These are phyloP conservation scores for Acleris cristana DNA, from an alignment of 2,888 invertebrate genomes.

Conservation along the genomic window DNA sequence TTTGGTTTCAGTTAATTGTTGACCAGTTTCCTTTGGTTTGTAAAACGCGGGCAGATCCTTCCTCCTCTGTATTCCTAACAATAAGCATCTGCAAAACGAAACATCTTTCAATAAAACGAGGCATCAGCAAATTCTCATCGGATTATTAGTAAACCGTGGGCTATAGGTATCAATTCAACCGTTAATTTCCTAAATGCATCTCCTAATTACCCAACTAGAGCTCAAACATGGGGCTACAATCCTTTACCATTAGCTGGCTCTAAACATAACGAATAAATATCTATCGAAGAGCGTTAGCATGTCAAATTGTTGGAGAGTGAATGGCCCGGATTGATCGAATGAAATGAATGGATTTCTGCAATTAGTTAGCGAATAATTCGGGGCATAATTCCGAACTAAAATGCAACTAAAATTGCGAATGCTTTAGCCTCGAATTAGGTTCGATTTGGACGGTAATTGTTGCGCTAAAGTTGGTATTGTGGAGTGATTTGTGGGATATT, in stretches of 20 bases:
- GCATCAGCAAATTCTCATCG: no score
- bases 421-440: constrained; percentile 12
- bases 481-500: neutral
- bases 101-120: no score
- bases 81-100: no score
- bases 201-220: neutral
- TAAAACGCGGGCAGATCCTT: no score
- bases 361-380: constrained; percentile 21
- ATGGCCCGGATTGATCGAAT: constrained; percentile 6
- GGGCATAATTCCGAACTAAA: constrained; percentile 6
- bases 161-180: neutral
- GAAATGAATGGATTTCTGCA: constrained; percentile 20
- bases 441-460: constrained; percentile 1
- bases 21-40: no score
- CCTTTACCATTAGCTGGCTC: neutral
- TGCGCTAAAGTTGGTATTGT: neutral
- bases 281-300: constrained; percentile 7
- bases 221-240: neutral
- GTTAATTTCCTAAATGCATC: neutral
- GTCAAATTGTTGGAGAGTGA: constrained; percentile 4
- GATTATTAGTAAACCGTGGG: no score
- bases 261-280: constrained; percentile 13
- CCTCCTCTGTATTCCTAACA: no score
- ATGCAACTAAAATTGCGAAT: constrained; percentile 15
- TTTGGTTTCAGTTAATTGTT: no score